phyloP scores from a whole-genome alignment of 2,113 vertebrate genomes.

The Ursus arctos region DNA sequence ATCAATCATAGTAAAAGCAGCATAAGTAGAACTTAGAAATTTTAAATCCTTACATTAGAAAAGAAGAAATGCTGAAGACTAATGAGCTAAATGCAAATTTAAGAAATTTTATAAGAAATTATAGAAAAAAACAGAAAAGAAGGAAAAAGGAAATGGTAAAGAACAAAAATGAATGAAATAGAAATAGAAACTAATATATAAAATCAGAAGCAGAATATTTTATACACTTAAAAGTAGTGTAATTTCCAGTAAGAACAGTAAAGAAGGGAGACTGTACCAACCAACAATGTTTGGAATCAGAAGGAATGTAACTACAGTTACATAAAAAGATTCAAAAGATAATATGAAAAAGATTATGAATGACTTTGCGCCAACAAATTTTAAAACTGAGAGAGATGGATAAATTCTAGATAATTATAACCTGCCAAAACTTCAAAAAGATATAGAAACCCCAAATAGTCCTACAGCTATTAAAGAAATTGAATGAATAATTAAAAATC shows the following conservation, averaged over 20 bases:
- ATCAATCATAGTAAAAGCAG: background rate
- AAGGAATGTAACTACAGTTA: background rate
- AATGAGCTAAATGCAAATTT: background rate
- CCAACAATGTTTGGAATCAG: background rate
- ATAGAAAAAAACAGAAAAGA: background rate
- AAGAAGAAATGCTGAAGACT: background rate
- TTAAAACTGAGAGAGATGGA: background rate
- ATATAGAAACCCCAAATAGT: background rate
- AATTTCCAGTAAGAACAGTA: background rate
- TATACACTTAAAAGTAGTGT: background rate
- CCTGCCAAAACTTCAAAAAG: slow-evolving; percentile 12
- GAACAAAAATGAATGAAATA: background rate
- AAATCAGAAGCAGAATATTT: background rate
- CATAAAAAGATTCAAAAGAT: background rate
- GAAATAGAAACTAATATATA: background rate
- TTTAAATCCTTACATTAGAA: background rate
- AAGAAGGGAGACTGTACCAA: background rate
- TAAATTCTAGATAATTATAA: background rate
- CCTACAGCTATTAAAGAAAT: background rate
- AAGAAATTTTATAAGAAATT: background rate
- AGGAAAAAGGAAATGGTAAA: background rate
- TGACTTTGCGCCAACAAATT: background rate
- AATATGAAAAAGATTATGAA: background rate
- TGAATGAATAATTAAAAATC: background rate
- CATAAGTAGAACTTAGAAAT: background rate